Evolutionary conservation across 1,140 invertebrate genomes (phyloP), one percentile per base, ranked within the genome.

Genomic region (Drosophila murphyi): DNA sequence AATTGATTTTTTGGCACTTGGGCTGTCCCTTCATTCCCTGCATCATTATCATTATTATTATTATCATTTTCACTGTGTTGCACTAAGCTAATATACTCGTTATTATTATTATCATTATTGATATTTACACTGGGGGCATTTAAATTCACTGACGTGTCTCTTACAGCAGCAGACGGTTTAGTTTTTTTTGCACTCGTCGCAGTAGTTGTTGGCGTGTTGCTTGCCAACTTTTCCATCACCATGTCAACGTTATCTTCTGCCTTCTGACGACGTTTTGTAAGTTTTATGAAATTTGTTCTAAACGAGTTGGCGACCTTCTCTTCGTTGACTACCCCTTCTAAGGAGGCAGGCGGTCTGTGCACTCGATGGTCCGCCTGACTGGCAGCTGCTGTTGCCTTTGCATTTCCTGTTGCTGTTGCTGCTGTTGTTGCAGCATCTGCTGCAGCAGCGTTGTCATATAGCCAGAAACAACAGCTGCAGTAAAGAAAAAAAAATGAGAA

Each of bases 1-100:
- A 88, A 89, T 71, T 83, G 67, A 80, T 80, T 89, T 72, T 88
- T 88, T 88, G 83, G 83, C 83, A 88, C 83, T 80, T 80, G 70
- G 63, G 68, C 71, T 54, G 55, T 52, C 61, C 41, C 54, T 69
- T 48, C 50, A 39, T 57, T 29, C 12, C 48, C 45, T 12, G 51
- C 50, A 37, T 52, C n/a, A 41, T 71, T 48, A 52, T 29, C 50
- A 32, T 52, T 32, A 48, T 71, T 48, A 52, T 29, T 35, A 47
- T 35, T 70, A 57, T 57, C 32, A 12, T 31, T 48, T 51, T 69
- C 80, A 78, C 61, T 59, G 3, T 70, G 41, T 65, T 60, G 41
- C 35, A 62, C 76, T 64, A 79, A 63, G 73, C 75, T 78, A 56
- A 57, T 20, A 61, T 61, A 67, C 71, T 82, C 47, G 48, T 73